Percentiles rank a stretch among this genome's conserved stretches.
Conservation (phyloP, 37 sponge, comb jelly and placozoan genomes). For the Aphrocallistes beatrix region DNA sequence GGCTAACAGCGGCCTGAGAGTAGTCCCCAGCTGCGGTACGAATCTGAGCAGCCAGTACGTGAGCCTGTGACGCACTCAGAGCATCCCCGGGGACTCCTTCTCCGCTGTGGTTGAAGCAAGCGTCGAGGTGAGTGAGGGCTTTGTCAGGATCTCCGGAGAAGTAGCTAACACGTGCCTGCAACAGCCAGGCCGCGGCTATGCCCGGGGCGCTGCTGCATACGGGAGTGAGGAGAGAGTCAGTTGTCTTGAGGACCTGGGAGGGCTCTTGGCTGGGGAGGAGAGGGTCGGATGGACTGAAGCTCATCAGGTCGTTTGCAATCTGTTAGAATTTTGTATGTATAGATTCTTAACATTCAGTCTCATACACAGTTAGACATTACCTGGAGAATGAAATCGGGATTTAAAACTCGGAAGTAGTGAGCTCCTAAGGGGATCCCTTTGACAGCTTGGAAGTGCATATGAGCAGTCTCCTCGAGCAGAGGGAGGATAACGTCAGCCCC, state of each 20-base stretch:
- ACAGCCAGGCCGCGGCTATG: conserved; percentile 33
- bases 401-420: conserved; percentile 49
- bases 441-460: conserved; percentile 32
- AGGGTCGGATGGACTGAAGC: conserved; percentile 28
- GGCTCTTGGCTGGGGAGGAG: conserved; percentile 22
- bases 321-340: conserved; percentile 2
- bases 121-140: background rate
- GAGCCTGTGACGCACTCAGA: conserved; percentile 45
- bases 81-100: background rate
- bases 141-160: conserved; percentile 49
- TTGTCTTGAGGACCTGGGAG: conserved; percentile 30
- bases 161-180: conserved; percentile 76
- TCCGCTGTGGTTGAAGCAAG: background rate
- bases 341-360: background rate
- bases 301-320: conserved; percentile 23
- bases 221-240: conserved; percentile 42
- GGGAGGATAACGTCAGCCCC: conserved; percentile 23
- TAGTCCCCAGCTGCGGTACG: conserved; percentile 39
- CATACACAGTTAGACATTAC: background rate
- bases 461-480: conserved; percentile 35
- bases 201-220: conserved; percentile 60
- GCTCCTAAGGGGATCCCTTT: conserved; percentile 54
- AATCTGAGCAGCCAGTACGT: conserved; percentile 67
- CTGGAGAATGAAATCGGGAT: conserved; percentile 64
- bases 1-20: conserved; percentile 23